These are phyloP conservation scores for Macaca mulatta DNA, from an alignment of 2,113 vertebrate genomes.

Conservation along the genomic window DNA sequence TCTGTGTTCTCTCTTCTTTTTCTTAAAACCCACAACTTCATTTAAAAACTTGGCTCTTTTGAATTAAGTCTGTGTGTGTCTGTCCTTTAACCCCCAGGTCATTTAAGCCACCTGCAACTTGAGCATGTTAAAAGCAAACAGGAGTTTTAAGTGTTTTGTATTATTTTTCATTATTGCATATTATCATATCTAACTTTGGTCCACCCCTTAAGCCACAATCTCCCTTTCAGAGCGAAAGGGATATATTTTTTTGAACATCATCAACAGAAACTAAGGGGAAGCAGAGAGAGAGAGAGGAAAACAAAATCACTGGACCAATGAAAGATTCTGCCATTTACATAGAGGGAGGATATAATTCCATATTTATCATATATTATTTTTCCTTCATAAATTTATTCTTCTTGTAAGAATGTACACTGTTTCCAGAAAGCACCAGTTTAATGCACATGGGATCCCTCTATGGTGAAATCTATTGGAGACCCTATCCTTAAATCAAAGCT, in stretches of 20 bases:
- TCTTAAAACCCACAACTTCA: conserved; percentile 22
- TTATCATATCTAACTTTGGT: conserved; percentile 10
- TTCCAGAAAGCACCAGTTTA: conserved; percentile 5
- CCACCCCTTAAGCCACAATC: not conserved
- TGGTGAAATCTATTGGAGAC: not conserved
- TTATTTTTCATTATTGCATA: conserved; percentile 30
- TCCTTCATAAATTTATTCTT: conserved; percentile 1
- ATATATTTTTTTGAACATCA: not conserved
- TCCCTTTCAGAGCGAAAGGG: not conserved
- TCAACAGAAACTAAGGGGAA: not conserved
- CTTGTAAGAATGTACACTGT: not conserved
- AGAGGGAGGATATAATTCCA: not conserved
- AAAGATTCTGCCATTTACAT: not conserved
- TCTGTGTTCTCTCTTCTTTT: not conserved
- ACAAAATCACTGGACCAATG: not conserved
- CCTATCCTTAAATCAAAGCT: not conserved
- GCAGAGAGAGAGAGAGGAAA: not conserved
- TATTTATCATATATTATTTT: conserved; percentile 2
- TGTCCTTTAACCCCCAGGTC: not conserved
- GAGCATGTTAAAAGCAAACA: conserved; percentile 34
- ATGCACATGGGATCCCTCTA: not conserved
- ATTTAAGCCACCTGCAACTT: conserved; percentile 49
- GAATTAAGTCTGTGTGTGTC: conserved; percentile 25
- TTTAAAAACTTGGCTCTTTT: conserved; percentile 53
- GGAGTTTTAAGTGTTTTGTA: not conserved